Evolutionary conservation across 2,888 invertebrate genomes (phyloP).

Genomic region (Drosophila kokeensis): DNA sequence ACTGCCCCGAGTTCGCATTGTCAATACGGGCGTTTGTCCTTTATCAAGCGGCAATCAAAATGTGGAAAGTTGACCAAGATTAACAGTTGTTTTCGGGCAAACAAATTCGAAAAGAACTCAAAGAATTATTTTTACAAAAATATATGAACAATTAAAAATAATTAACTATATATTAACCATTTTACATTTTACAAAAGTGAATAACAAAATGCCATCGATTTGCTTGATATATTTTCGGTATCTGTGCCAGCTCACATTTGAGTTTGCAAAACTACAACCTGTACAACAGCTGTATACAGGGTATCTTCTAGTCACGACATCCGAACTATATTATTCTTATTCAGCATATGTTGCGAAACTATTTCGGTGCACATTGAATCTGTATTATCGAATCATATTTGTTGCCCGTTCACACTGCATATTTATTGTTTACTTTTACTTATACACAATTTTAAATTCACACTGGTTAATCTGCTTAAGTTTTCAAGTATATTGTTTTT

Average conservation of each 20-base stretch:
- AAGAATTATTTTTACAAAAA: background rate
- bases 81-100: slow-evolving; percentile 5
- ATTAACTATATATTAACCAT: background rate
- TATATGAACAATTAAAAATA: background rate
- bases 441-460: too few relatives aligned
- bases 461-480: too few relatives aligned
- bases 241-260: background rate
- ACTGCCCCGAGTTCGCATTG: slow-evolving; percentile 15
- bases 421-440: too few relatives aligned
- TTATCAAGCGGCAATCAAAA: slow-evolving; percentile 36
- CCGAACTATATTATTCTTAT: background rate
- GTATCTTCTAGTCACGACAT: background rate
- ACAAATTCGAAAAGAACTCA: background rate
- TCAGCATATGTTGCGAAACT: background rate
- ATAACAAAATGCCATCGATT: background rate
- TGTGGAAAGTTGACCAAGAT: slow-evolving; percentile 29
- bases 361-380: background rate
- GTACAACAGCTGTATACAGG: background rate
- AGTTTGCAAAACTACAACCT: too few relatives aligned
- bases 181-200: background rate
- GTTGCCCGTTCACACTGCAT: too few relatives aligned
- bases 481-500: too few relatives aligned
- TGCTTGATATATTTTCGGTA: background rate
- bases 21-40: slow-evolving; percentile 45
- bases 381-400: background rate